Percentiles rank a stretch among this genome's conserved stretches.
phyloP scores from a whole-genome alignment of 2,797 vertebrate species.

The Bovichtus diacanthus region DNA sequence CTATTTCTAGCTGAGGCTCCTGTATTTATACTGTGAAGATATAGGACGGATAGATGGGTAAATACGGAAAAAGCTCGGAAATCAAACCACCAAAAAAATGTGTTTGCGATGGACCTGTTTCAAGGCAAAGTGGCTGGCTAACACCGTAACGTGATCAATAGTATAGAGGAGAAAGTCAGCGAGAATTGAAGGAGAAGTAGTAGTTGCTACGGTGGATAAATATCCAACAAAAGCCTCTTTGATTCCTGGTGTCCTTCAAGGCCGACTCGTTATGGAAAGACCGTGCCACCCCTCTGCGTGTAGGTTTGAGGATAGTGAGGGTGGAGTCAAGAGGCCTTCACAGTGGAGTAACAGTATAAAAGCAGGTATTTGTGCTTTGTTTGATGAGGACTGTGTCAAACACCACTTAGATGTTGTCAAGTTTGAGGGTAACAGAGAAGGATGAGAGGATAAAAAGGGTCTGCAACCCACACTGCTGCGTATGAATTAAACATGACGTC shows the following conservation, averaged over 20 bases:
- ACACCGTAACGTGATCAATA: conserved; percentile 65
- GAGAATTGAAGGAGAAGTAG: conserved; percentile 36
- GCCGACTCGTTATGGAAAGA: conserved; percentile 55
- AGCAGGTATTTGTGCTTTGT: conserved; percentile 87
- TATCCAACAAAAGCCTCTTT: conserved; percentile 58
- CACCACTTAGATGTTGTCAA: conserved; percentile 57
- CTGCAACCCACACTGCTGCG: conserved; percentile 48
- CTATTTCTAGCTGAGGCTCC: conserved; percentile 45
- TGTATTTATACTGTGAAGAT: conserved; percentile 60
- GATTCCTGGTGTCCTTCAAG: conserved; percentile 60
- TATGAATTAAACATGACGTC: conserved; percentile 34
- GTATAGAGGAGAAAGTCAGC: conserved; percentile 59
- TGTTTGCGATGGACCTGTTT: conserved; percentile 74
- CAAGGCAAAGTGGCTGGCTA: conserved; percentile 77
- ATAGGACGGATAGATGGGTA: conserved; percentile 36
- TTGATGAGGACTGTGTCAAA: conserved; percentile 64
- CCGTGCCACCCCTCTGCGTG: conserved; percentile 51
- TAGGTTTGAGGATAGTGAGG: conserved; percentile 62
- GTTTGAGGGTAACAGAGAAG: conserved; percentile 36
- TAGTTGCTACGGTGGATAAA: conserved; percentile 68
- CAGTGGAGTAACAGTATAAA: conserved; percentile 83
- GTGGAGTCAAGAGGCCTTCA: conserved; percentile 80
- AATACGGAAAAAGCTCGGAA: conserved; percentile 51
- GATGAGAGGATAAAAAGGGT: conserved; percentile 49
- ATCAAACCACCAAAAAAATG: conserved; percentile 63